These are phyloP conservation scores for Parnassius apollo DNA, from an alignment of 2,888 invertebrate genomes.

Conservation along the genomic window DNA sequence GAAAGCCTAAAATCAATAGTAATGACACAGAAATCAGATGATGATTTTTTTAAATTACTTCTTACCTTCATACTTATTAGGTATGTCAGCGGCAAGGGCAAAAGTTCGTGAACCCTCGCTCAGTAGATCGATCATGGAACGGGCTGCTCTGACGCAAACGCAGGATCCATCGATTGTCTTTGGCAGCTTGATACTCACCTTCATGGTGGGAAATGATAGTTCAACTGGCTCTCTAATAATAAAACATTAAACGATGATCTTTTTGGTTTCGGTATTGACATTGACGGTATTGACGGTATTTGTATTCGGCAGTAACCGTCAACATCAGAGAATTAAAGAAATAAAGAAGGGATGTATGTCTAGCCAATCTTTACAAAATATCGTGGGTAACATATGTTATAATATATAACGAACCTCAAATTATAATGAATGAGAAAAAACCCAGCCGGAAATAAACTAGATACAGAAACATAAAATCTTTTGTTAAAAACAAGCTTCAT, in stretches of 20 bases:
- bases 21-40: no score
- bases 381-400: no score
- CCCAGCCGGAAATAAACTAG: background rate
- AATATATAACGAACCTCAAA: no score
- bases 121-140: slow-evolving; percentile 81
- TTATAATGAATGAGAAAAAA: no score
- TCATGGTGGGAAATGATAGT: slow-evolving; percentile 77
- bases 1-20: no score
- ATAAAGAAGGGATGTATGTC: no score
- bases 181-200: slow-evolving; percentile 78
- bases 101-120: slow-evolving; percentile 70
- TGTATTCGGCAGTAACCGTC: no score
- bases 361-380: no score
- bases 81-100: slow-evolving; percentile 43
- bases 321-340: no score
- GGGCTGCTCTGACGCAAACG: slow-evolving; percentile 79
- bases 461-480: background rate
- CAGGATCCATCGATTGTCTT: slow-evolving; percentile 75
- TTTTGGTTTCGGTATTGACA: no score
- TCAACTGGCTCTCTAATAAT: slow-evolving; percentile 72
- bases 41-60: background rate
- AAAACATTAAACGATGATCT: background rate
- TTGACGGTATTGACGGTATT: no score
- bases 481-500: background rate
- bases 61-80: slow-evolving; percentile 56